A percentile compares a stretch with the other conserved stretches of the same genome.
phyloP scores from a whole-genome alignment of 2,113 vertebrate species.

The Pelodiscus sinensis region DNA sequence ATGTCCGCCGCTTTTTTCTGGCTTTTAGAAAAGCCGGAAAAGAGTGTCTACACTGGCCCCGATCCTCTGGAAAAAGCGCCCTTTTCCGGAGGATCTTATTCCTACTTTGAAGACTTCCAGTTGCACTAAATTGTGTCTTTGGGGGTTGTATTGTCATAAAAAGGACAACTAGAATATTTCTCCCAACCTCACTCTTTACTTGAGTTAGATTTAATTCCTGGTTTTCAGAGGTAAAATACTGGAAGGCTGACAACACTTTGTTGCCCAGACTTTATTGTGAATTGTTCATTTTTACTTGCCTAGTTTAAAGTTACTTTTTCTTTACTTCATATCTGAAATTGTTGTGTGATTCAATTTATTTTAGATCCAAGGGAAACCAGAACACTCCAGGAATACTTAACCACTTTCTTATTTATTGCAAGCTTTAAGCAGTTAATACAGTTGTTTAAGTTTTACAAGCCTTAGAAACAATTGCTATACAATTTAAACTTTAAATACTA shows the following conservation, averaged over 20 bases:
- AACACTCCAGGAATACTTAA: no score
- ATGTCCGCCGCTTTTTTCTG: no score
- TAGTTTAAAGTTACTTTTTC: not conserved
- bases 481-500: no score
- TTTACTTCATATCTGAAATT: not conserved
- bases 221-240: conserved; percentile 15
- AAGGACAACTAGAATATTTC: not conserved
- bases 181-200: not conserved
- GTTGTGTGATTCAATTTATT: not conserved
- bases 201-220: not conserved
- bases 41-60: no score
- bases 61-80: no score
- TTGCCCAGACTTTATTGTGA: not conserved
- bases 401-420: no score
- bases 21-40: no score
- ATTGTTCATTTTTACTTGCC: not conserved
- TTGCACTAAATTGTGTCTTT: not conserved
- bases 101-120: not conserved
- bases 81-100: no score
- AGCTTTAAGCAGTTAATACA: no score
- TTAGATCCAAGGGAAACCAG: no score
- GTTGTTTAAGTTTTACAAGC: no score
- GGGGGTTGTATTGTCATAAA: not conserved
- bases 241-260: not conserved
- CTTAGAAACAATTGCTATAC: no score